phyloP scores from a whole-genome alignment of 2,797 vertebrate species.

The Malurus leucopterus region DNA sequence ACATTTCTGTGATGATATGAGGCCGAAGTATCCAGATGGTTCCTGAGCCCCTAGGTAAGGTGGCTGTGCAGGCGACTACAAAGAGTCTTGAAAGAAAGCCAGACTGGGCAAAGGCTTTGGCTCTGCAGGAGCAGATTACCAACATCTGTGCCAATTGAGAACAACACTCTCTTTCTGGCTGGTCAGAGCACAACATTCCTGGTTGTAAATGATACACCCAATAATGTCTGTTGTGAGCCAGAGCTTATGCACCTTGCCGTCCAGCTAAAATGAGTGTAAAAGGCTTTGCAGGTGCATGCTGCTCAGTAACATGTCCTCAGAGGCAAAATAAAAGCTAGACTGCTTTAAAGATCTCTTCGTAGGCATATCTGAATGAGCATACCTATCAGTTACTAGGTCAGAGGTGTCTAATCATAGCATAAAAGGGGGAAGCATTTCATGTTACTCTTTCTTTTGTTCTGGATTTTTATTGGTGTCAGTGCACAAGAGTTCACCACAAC shows the following conservation, averaged over 20 bases:
- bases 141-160: slow-evolving; percentile 23
- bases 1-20: neutral
- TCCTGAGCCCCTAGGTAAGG: neutral
- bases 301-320: neutral
- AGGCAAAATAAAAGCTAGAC: neutral
- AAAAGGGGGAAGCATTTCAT: neutral
- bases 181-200: neutral
- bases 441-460: neutral
- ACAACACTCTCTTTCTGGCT: slow-evolving; percentile 2
- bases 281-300: neutral
- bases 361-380: neutral
- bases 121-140: neutral
- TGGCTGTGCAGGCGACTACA: neutral
- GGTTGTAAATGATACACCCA: slow-evolving; percentile 1
- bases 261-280: neutral
- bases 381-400: neutral
- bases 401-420: neutral
- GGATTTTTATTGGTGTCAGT: neutral
- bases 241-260: neutral
- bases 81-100: slow-evolving; percentile 8
- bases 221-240: neutral
- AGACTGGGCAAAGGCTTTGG: neutral
- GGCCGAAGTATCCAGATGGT: neutral
- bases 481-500: neutral
- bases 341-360: neutral